phyloP scores from a whole-genome alignment of 2,797 vertebrate genomes.

The Sebastes iracundus region DNA sequence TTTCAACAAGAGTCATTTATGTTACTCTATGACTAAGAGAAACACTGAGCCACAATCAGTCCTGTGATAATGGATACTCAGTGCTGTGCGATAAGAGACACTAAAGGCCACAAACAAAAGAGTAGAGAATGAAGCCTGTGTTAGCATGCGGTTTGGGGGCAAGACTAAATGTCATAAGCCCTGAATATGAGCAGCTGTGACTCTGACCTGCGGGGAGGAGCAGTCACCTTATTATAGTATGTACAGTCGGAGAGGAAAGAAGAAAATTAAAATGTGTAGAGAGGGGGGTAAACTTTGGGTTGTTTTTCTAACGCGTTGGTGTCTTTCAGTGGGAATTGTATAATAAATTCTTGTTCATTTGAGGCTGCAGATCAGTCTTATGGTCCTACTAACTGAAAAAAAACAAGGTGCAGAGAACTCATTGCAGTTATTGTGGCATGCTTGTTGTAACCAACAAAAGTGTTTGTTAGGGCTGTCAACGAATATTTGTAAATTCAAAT shows the following conservation, averaged over 20 bases:
- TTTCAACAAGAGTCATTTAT: slow-evolving; percentile 44
- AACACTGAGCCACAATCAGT: slow-evolving; percentile 33
- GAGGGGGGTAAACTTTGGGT: slow-evolving; percentile 19
- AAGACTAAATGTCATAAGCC: slow-evolving; percentile 53
- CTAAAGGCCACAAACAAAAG: slow-evolving; percentile 26
- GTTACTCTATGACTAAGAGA: slow-evolving; percentile 10
- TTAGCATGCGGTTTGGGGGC: slow-evolving; percentile 34
- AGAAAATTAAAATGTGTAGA: slow-evolving; percentile 29
- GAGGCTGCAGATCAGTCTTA: not conserved
- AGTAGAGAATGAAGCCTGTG: slow-evolving; percentile 9
- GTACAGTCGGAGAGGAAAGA: slow-evolving; percentile 12
- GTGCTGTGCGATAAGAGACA: slow-evolving; percentile 33
- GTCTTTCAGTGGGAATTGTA: slow-evolving; percentile 11
- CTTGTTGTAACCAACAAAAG: not conserved
- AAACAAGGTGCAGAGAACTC: not conserved
- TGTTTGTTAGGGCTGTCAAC: not conserved
- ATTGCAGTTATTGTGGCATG: not conserved
- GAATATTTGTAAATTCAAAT: too few species aligned
- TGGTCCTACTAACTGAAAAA: not conserved
- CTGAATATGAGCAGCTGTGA: slow-evolving; percentile 52
- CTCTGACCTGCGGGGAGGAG: slow-evolving; percentile 32
- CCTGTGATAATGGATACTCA: slow-evolving; percentile 31
- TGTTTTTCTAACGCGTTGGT: slow-evolving; percentile 18
- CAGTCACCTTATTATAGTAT: slow-evolving; percentile 20
- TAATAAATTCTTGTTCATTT: slow-evolving; percentile 19